Evolutionary conservation across 2,113 vertebrate genomes (phyloP).

Genomic region (Argyrosomus japonicus): DNA sequence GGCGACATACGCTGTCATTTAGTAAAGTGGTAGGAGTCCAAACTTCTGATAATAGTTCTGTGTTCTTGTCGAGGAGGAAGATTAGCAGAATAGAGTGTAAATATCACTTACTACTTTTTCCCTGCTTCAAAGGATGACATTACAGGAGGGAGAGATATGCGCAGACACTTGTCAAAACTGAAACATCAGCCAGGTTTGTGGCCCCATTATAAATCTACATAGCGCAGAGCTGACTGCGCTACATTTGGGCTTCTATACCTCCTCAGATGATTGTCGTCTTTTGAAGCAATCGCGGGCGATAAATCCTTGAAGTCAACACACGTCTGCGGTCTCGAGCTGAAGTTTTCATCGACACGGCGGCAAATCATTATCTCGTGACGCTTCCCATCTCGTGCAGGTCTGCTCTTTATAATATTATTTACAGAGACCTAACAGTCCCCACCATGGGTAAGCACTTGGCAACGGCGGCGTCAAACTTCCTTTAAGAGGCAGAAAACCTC

Average conservation of each 20-base stretch:
- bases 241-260: background rate
- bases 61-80: slow-evolving; percentile 33
- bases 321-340: slow-evolving; percentile 2
- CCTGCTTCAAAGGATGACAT: slow-evolving; percentile 45
- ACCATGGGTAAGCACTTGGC: too few relatives aligned
- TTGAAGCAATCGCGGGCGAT: slow-evolving; percentile 20
- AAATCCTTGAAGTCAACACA: slow-evolving; percentile 1
- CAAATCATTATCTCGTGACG: too few relatives aligned
- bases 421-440: too few relatives aligned
- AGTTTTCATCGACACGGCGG: background rate
- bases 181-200: slow-evolving; percentile 38
- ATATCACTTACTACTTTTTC: slow-evolving; percentile 31
- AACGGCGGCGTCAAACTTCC: too few relatives aligned
- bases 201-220: slow-evolving; percentile 22
- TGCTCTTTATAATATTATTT: too few relatives aligned
- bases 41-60: slow-evolving; percentile 40
- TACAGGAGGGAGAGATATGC: slow-evolving; percentile 7
- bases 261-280: background rate
- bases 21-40: slow-evolving; percentile 59
- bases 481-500: too few relatives aligned
- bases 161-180: slow-evolving; percentile 34
- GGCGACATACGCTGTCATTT: slow-evolving; percentile 63
- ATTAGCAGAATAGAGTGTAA: slow-evolving; percentile 41
- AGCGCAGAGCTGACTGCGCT: slow-evolving; percentile 14
- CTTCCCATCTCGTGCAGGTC: too few relatives aligned